Evolutionary conservation across 2,888 invertebrate species (phyloP).

Genomic region (Microctonus aethiopoides): DNA sequence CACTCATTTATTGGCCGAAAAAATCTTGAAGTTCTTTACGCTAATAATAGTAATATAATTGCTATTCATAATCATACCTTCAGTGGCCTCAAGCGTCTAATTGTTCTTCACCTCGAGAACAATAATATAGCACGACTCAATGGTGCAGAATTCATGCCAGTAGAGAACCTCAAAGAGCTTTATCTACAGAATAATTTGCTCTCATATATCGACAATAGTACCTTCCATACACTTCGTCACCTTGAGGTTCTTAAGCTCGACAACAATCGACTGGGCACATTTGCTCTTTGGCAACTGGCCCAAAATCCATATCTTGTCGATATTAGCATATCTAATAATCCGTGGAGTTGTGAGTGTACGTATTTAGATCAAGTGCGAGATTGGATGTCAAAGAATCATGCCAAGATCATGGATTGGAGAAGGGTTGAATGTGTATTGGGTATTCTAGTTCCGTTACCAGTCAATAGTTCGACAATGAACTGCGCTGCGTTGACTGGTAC

Average conservation of each 20-base stretch:
- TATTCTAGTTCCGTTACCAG: conserved; percentile 77
- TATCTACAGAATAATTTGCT: conserved; percentile 90
- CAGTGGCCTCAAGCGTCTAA: conserved; percentile 83
- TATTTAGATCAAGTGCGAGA: conserved; percentile 83
- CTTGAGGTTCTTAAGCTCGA: conserved; percentile 87
- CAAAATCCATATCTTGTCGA: conserved; percentile 88
- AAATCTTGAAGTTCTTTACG: conserved; percentile 86
- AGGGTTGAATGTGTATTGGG: conserved; percentile 81
- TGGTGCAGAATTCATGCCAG: conserved; percentile 84
- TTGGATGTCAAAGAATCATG: conserved; percentile 82
- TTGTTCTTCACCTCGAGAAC: conserved; percentile 86
- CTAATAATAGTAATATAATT: conserved; percentile 89
- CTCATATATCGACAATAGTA: conserved; percentile 84
- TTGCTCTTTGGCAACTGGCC: conserved; percentile 87
- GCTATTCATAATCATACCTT: conserved; percentile 90
- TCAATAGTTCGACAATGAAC: conserved; percentile 81
- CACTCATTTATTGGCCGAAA: conserved; percentile 93
- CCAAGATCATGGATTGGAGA: conserved; percentile 83
- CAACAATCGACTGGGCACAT: conserved; percentile 83
- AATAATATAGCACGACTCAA: conserved; percentile 83
- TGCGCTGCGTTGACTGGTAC: conserved; percentile 81
- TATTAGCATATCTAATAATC: conserved; percentile 84
- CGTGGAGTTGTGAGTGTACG: conserved; percentile 92
- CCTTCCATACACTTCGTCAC: conserved; percentile 83
- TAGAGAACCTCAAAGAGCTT: conserved; percentile 85